Base-by-base conservation (phyloP, 2,888 invertebrate species). In the Rhaphigaster nebulosa region DNA sequence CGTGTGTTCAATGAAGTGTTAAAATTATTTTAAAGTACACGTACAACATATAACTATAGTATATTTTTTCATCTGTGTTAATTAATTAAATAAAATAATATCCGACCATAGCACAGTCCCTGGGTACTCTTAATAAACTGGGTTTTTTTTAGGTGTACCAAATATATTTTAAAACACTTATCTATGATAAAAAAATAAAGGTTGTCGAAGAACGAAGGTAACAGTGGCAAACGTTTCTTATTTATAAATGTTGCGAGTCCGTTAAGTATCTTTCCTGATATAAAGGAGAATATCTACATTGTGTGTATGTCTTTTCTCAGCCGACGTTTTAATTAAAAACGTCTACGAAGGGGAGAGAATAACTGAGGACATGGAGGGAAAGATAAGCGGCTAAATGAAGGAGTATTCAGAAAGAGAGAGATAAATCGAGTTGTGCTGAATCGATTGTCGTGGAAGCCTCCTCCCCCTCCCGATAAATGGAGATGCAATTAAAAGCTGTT, bases 301-400 rank as follows among this genome's bases (percentile, higher is more conserved):
- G 65, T 65, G 2, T 34, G 29, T 29, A 65, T 29, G 65, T 65
- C 65, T 65, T 65, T 65, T 65, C 65, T 65, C 29, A 15, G 15
- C 15, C 13, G 29, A 29, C 29, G 29, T 65, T 65, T 29, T 29
- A 29, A 29, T 29, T 29, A 65, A 65, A 65, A 29, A 29, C 29
- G 29, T 65, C 65, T 29, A 65, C 65, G 15, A 65, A 65, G 65
- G 65, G 65, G 29, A 29, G 65, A 29, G 65, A 65, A 65, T 65
- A 65, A 29, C 29, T 6, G 65, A 65, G 65, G 15, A 65, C 65
- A 65, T 34, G 29, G 65, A 65, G 65, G 65, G 65, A 29, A 65
- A 65, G 65, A 65, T 80, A 80, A 80, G 80, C 80, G 41, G 41
- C 80, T 80, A 80, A 80, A 80, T 80, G 80, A 80, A 80, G 80